Conservation (phyloP, 2,888 invertebrate species). For the Nemapogon koenigi region DNA sequence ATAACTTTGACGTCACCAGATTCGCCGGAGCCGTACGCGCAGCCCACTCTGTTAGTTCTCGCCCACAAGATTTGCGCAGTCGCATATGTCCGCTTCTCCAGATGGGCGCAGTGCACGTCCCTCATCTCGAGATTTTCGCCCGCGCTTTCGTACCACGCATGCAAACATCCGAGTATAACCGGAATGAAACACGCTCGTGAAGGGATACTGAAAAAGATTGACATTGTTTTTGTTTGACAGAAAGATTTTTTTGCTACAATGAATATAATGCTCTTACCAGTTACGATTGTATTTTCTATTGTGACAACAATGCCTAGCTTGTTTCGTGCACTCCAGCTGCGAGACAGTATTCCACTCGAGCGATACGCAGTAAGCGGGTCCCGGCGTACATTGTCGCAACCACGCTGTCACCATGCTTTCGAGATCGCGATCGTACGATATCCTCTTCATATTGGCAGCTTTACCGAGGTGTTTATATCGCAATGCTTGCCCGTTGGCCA, state of each 20-base stretch:
- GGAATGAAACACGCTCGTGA: conserved; percentile 38
- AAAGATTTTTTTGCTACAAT: too few species aligned
- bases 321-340: conserved; percentile 48
- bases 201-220: conserved; percentile 32
- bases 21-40: conserved; percentile 32
- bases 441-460: conserved; percentile 48
- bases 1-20: conserved; percentile 40
- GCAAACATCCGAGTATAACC: conserved; percentile 42
- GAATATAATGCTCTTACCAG: conserved; percentile 8
- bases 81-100: conserved; percentile 29
- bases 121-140: conserved; percentile 26
- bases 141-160: conserved; percentile 44
- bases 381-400: conserved; percentile 48
- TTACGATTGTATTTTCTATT: conserved; percentile 17
- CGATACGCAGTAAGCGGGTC: conserved; percentile 43
- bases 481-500: conserved; percentile 32
- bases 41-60: conserved; percentile 43
- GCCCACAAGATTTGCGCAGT: conserved; percentile 49
- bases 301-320: conserved; percentile 34
- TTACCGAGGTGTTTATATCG: conserved; percentile 37
- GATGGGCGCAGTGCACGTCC: conserved; percentile 41
- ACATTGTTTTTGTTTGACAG: too few species aligned
- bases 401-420: conserved; percentile 41
- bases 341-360: conserved; percentile 35
- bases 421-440: conserved; percentile 45